phyloP scores from a whole-genome alignment of 2,888 invertebrate genomes.

The Silvanus unidentatus region DNA sequence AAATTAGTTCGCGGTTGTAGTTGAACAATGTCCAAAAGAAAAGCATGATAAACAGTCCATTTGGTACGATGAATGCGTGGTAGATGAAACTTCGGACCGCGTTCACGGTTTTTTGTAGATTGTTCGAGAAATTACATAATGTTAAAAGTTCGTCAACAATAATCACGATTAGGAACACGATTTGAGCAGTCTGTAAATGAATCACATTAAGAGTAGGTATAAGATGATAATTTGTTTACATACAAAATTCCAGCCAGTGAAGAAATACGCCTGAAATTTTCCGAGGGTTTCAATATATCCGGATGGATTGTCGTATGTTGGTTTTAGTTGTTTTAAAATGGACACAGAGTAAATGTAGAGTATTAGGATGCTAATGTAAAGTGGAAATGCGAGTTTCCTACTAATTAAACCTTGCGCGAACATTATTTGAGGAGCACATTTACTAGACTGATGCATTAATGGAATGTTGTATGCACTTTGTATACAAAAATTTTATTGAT shows the following conservation, averaged over 20 bases:
- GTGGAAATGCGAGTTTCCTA: no score
- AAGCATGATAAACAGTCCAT: constrained; percentile 48
- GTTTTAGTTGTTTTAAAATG: no score
- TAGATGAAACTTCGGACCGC: constrained; percentile 22
- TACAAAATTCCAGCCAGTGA: constrained; percentile 18
- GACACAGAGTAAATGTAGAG: no score
- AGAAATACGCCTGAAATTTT: constrained; percentile 8
- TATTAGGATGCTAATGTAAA: no score
- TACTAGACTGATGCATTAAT: no score
- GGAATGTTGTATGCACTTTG: no score
- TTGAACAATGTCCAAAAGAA: constrained; percentile 54
- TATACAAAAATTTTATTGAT: no score
- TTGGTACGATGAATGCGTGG: constrained; percentile 24
- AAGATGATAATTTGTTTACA: constrained; percentile 7
- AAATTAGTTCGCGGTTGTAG: constrained; percentile 54
- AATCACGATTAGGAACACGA: constrained; percentile 22
- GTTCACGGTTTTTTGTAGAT: constrained; percentile 15
- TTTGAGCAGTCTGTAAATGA: constrained; percentile 20
- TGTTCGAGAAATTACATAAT: constrained; percentile 10
- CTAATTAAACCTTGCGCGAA: no score
- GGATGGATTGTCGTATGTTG: no score
- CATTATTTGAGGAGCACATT: no score
- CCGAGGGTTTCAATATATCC: no score
- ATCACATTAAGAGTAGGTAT: background rate
- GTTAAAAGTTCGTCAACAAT: constrained; percentile 21